These are phyloP conservation scores for Capitulum mitella DNA, from an alignment of 2,888 invertebrate species.

Conservation along the genomic window DNA sequence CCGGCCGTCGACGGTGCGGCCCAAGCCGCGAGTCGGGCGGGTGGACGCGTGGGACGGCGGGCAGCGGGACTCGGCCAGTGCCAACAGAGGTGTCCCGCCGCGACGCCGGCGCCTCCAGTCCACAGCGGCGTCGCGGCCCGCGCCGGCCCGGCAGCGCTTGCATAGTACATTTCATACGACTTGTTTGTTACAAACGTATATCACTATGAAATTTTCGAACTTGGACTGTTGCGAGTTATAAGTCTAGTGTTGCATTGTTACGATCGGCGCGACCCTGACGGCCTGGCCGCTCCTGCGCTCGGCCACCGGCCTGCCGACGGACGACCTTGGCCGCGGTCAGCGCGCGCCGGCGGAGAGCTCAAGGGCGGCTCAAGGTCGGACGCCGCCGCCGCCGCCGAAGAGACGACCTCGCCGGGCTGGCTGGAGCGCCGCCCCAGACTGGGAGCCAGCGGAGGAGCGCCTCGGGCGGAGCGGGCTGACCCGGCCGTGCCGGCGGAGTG, in stretches of 20 bases:
- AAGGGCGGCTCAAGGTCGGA: too few relatives aligned
- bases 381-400: too few relatives aligned
- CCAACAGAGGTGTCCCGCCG: not conserved
- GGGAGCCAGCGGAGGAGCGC: too few relatives aligned
- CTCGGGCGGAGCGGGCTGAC: too few relatives aligned
- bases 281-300: not conserved
- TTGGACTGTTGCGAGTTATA: slow-evolving; percentile 17
- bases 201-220: not conserved
- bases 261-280: not conserved
- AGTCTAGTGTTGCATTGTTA: slow-evolving; percentile 12
- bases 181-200: slow-evolving; percentile 22
- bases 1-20: too few relatives aligned
- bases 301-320: not conserved
- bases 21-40: too few relatives aligned
- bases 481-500: too few relatives aligned
- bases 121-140: not conserved
- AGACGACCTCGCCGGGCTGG: too few relatives aligned
- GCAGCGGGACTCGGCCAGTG: not conserved
- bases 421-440: too few relatives aligned
- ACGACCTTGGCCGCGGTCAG: too few relatives aligned
- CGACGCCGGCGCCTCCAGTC: not conserved
- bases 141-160: not conserved
- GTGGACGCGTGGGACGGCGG: not conserved
- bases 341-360: too few relatives aligned
- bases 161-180: slow-evolving; percentile 13